These are phyloP conservation scores for Andinoacara biseriatus DNA, from an alignment of 2,113 vertebrate genomes.

Conservation along the genomic window DNA sequence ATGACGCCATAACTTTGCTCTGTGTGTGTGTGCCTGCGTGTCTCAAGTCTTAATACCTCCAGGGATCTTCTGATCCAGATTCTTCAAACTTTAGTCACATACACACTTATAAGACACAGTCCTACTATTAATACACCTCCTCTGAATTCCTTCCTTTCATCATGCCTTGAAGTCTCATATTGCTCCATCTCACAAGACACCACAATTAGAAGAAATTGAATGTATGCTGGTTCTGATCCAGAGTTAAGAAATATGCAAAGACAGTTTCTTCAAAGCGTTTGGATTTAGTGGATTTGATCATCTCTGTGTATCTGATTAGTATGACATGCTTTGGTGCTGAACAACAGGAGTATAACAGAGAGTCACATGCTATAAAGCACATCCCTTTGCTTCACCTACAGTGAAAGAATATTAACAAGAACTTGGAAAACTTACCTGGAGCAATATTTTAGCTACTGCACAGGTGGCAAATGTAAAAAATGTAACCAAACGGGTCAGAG, in stretches of 20 bases:
- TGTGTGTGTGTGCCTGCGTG: slow-evolving; percentile 4
- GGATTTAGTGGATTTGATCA: slow-evolving; percentile 1
- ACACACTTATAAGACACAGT: slow-evolving; percentile 13
- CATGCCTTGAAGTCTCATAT: slow-evolving; percentile 23
- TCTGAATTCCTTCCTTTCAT: slow-evolving; percentile 26
- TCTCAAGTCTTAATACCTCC: slow-evolving; percentile 23
- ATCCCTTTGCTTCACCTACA: not conserved
- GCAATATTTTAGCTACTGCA: not conserved
- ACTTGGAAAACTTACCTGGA: not conserved
- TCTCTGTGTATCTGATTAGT: slow-evolving; percentile 10
- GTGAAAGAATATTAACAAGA: not conserved
- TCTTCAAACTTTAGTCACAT: slow-evolving; percentile 33
- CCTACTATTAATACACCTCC: slow-evolving; percentile 53
- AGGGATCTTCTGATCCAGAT: slow-evolving; percentile 64
- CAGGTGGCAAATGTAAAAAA: not conserved
- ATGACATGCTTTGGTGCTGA: not conserved
- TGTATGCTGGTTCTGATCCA: slow-evolving; percentile 5
- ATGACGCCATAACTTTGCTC: slow-evolving; percentile 18
- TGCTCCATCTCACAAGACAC: slow-evolving; percentile 21
- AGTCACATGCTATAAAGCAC: not conserved
- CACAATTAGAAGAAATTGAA: slow-evolving; percentile 29
- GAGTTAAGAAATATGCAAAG: not conserved
- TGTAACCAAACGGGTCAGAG: not conserved
- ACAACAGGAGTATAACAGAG: not conserved
- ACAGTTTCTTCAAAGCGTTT: slow-evolving; percentile 13